Evolutionary conservation across 2,113 vertebrate genomes (phyloP).

Genomic region (Euleptes europaea): DNA sequence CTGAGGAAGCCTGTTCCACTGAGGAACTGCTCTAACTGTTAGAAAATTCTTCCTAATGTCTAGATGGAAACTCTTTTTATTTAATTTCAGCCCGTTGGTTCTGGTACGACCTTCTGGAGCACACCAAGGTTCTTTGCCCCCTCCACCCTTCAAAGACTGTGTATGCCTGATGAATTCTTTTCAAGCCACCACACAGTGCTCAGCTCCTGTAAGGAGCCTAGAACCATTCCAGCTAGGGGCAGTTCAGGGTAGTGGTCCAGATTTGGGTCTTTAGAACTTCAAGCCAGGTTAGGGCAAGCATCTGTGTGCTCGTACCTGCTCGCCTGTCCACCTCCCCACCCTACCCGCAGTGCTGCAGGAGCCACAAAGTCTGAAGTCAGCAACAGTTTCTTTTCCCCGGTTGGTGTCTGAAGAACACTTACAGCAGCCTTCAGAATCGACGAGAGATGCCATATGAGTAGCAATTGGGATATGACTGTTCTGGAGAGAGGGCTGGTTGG

Average conservation of each 20-base stretch:
- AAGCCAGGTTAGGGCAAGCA: neutral
- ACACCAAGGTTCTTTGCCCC: neutral
- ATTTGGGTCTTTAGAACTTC: neutral
- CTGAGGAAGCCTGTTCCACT: no score
- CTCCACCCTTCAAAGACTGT: neutral
- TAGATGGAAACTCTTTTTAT: no score
- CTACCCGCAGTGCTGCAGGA: no score
- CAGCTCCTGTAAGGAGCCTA: neutral
- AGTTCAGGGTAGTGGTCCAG: no score
- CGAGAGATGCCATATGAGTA: neutral
- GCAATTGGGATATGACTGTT: neutral
- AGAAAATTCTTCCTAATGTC: no score
- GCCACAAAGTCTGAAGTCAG: neutral
- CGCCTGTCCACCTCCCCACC: neutral
- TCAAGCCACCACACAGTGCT: neutral
- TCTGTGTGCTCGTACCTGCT: neutral
- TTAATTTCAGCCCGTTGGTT: no score
- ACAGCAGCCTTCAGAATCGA: neutral
- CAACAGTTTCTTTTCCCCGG: neutral
- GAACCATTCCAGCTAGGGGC: neutral
- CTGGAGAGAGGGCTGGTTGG: constrained; percentile 32
- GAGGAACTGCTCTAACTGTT: no score
- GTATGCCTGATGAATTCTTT: neutral
- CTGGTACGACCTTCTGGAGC: no score
- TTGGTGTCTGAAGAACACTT: constrained; percentile 6